Evolutionary conservation across 37 sponge, comb jelly and placozoan genomes (phyloP).

Genomic region (Beroe forskalii): DNA sequence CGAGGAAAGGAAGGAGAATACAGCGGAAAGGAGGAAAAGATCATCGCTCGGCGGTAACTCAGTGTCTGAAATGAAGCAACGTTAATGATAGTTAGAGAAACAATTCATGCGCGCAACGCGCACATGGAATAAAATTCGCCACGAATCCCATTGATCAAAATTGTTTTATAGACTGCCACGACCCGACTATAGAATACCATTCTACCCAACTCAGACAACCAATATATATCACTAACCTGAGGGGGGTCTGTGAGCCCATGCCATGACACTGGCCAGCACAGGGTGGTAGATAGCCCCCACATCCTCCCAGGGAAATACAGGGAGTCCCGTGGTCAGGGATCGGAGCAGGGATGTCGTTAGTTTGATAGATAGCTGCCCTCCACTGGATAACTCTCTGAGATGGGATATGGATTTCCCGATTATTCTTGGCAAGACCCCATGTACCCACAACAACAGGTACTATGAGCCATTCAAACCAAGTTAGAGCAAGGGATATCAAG

Average conservation of each 20-base stretch:
- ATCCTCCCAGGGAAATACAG: slow-evolving; percentile 3
- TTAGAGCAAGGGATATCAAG: too few species aligned
- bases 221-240: slow-evolving; percentile 2
- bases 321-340: not conserved
- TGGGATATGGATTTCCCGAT: too few species aligned
- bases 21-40: not conserved
- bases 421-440: too few species aligned
- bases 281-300: slow-evolving; percentile 53
- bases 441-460: too few species aligned
- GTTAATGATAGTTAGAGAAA: too few species aligned
- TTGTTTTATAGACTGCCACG: too few species aligned
- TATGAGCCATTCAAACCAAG: too few species aligned
- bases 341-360: not conserved
- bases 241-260: slow-evolving; percentile 45
- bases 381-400: not conserved
- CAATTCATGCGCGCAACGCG: too few species aligned
- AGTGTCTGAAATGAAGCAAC: not conserved
- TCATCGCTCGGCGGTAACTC: slow-evolving; percentile 35
- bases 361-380: slow-evolving; percentile 9
- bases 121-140: too few species aligned
- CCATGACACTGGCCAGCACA: not conserved
- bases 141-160: too few species aligned
- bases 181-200: too few species aligned
- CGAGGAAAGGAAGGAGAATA: not conserved
- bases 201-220: too few species aligned